Conservation (phyloP, 2,797 vertebrate genomes). For the Orestias chungarensis region DNA sequence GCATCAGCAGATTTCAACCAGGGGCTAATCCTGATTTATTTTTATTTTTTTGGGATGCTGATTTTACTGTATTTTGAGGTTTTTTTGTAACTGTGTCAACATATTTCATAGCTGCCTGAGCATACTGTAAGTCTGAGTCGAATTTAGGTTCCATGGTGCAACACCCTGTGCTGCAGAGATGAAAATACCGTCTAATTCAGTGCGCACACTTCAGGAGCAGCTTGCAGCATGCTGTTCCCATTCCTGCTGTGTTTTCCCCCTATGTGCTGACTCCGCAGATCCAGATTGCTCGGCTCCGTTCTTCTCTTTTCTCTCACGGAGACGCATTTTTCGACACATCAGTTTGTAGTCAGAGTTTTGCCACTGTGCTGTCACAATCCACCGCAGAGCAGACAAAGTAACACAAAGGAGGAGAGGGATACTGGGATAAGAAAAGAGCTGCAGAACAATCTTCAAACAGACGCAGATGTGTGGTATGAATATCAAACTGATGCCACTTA, state of each 20-base stretch:
- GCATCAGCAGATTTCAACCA: constrained; percentile 36
- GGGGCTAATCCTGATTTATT: constrained; percentile 49
- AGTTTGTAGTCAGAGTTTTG: constrained; percentile 17
- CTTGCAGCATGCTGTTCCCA: constrained; percentile 22
- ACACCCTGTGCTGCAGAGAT: constrained; percentile 15
- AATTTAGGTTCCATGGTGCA: constrained; percentile 13
- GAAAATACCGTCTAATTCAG: constrained; percentile 28
- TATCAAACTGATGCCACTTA: background rate
- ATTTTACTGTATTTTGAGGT: constrained; percentile 15
- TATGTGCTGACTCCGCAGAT: constrained; percentile 66
- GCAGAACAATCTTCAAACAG: constrained; percentile 4
- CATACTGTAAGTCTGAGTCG: constrained; percentile 10
- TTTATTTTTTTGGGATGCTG: constrained; percentile 15
- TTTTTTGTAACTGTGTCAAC: constrained; percentile 8
- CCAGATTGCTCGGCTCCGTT: constrained; percentile 41
- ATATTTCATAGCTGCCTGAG: background rate
- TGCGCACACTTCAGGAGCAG: constrained; percentile 30
- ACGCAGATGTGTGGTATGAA: constrained; percentile 15
- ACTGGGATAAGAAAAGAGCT: constrained; percentile 12
- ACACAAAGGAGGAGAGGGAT: constrained; percentile 5
- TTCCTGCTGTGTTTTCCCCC: constrained; percentile 41
- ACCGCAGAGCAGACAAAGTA: constrained; percentile 14
- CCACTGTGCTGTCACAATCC: constrained; percentile 33
- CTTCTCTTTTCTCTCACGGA: constrained; percentile 29
- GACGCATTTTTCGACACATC: constrained; percentile 31